Percentiles rank a stretch among this genome's conserved stretches.
These are phyloP conservation scores for Heteronetta atricapilla DNA, from an alignment of 2,113 vertebrate genomes.

Conservation along the genomic window DNA sequence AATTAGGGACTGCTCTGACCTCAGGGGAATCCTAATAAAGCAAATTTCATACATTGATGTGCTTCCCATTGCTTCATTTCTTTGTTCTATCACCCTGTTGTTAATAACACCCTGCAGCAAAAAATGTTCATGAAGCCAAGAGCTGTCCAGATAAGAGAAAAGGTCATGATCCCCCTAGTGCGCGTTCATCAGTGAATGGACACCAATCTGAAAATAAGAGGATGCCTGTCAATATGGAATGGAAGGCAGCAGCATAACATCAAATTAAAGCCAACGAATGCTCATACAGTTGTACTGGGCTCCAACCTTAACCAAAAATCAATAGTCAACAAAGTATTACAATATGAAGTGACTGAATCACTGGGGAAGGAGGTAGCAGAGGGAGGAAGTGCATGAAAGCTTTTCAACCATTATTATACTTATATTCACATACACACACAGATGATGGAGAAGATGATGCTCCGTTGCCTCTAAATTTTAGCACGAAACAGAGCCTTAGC, in stretches of 20 bases:
- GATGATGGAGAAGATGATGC: neutral
- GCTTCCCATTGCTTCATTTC: constrained; percentile 70
- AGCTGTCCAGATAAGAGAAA: constrained; percentile 83
- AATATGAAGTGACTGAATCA: constrained; percentile 74
- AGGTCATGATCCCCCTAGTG: constrained; percentile 78
- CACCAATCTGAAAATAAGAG: constrained; percentile 76
- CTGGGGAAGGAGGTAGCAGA: constrained; percentile 35
- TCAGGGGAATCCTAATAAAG: constrained; percentile 71
- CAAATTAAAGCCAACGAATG: constrained; percentile 79
- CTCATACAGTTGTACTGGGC: constrained; percentile 72
- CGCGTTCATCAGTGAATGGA: constrained; percentile 76
- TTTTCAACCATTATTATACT: constrained; percentile 36
- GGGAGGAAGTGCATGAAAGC: constrained; percentile 45
- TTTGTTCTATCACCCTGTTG: constrained; percentile 79
- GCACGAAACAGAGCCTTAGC: neutral
- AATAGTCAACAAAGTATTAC: constrained; percentile 81
- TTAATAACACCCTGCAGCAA: constrained; percentile 83
- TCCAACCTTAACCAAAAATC: constrained; percentile 80
- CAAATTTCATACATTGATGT: constrained; percentile 76
- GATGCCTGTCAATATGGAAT: constrained; percentile 78
- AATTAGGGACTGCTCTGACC: constrained; percentile 66
- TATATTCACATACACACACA: neutral
- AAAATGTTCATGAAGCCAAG: constrained; percentile 82
- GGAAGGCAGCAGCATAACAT: constrained; percentile 69
- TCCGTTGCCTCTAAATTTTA: neutral